These are phyloP conservation scores for Mesoligia furuncula DNA, from an alignment of 2,888 invertebrate genomes.

Conservation along the genomic window DNA sequence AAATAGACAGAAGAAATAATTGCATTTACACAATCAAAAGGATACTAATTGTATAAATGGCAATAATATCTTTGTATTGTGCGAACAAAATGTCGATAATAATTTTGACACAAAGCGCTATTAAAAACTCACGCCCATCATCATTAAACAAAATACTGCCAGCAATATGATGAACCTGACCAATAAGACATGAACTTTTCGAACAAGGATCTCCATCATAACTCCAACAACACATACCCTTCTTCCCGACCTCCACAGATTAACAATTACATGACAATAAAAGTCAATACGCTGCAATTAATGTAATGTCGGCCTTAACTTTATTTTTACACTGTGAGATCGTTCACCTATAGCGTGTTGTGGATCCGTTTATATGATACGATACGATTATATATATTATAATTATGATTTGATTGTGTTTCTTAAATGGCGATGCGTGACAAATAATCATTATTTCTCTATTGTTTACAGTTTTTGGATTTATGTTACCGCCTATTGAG, in stretches of 20 bases:
- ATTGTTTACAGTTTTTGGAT: slow-evolving; percentile 54
- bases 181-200: slow-evolving; percentile 19
- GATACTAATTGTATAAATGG: neutral
- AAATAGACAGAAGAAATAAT: neutral
- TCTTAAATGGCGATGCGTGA: slow-evolving; percentile 53
- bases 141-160: neutral
- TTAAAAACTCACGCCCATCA: neutral
- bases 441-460: slow-evolving; percentile 48
- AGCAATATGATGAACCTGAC: slow-evolving; percentile 19
- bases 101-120: neutral
- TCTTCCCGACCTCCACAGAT: slow-evolving; percentile 34
- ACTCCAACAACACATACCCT: slow-evolving; percentile 12
- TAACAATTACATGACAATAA: slow-evolving; percentile 55
- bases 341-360: slow-evolving; percentile 73
- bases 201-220: slow-evolving; percentile 20
- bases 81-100: neutral
- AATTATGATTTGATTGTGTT: slow-evolving; percentile 54
- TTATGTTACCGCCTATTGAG: slow-evolving; percentile 21
- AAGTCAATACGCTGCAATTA: slow-evolving; percentile 64
- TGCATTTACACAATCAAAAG: neutral
- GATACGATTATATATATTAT: slow-evolving; percentile 64
- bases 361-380: slow-evolving; percentile 53
- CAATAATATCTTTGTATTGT: neutral
- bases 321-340: slow-evolving; percentile 78
- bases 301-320: slow-evolving; percentile 75